Base-by-base conservation (phyloP, 1,140 invertebrate genomes). In the Aphelenchoides fujianensis region DNA sequence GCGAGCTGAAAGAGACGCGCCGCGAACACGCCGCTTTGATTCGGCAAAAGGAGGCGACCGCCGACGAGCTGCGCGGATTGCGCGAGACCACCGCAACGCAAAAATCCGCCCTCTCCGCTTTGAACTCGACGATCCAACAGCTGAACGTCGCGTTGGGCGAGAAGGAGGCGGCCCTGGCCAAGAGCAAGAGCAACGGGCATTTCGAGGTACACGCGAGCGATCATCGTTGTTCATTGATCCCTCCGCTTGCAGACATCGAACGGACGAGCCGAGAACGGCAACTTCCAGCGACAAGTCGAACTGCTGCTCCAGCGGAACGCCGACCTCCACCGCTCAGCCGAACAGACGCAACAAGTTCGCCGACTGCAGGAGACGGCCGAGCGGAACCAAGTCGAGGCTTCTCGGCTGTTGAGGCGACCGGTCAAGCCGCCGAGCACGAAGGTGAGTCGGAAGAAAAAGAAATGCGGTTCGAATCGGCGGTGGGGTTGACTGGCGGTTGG, bases 321-420 rank as follows among this genome's bases (percentile, higher is more conserved):
- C 53, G 76, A 84, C 37, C 31, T 83, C 9, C 71, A 75, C 23
- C 76, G 82, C 71, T n/a, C n/a, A n/a, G 77, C 76, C 12, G 61
- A 72, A 23, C 71, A 73, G 30, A 23, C 34, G 28, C 70, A 35
- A 19, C 35, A 93, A 79, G 86, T 97, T 12, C 90, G 90, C 72
- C 87, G 94, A 28, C 93, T 97, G 84, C 97, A 97, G 85, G 95
- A 97, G 85, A 94, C 95, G 85, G 86, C 97, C 2, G 95, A 97
- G 83, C 93, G 96, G 84, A 85, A 86, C 57, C 78, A 80, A 62
- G 82, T 85, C 61, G 78, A 85, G 30, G 79, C 82, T 19, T 85
- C 85, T 54, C 85, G 84, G 72, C 84, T 85, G 70, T n/a, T n/a
- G n/a, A 84, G 81, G 62, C 64, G 81, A 57, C 82, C 81, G 1